Evolutionary conservation across 2,113 vertebrate species (phyloP), one percentile per base, ranked within the genome.

Genomic region (Channa maculata): DNA sequence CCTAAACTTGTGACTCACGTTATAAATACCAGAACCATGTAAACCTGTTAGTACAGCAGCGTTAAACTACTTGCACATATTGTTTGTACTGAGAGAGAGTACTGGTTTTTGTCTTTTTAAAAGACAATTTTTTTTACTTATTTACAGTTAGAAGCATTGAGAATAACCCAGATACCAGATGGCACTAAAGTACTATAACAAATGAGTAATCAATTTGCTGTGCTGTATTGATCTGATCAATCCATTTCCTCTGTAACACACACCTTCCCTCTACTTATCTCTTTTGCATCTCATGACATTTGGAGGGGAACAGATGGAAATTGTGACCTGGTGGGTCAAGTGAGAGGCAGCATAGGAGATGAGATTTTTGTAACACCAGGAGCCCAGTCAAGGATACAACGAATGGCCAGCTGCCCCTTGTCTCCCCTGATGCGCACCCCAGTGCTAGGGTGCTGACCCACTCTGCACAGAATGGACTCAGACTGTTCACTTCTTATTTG

Each of bases 271-370:
- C 65, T 50, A 67, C 71, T 81, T 80, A 72, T 77, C 71, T 79
- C 72, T 69, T 82, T 58, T 84, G 75, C 79, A 69, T 86, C 77
- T 82, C 63, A 75, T 84, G 84, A 87, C 85, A 87, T 88, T 90
- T 84, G 60, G 74, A 87, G 68, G 82, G 79, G 84, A 91, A 90
- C 88, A 91, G 89, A 91, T 92, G 88, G 88, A 80, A 83, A 64
- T 71, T 83, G 81, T 82, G 82, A 80, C 73, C 36, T 24, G 82
- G 86, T 79, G 84, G 73, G 79, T 90, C 83, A 74, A 66, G 81
- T 73, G 86, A 82, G 77, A 86, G 86, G 85, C 90, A 84, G 83
- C 75, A 73, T 71, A 87, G 84, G 77, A 89, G 87, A 90, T 86
- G 80, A 74, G 76, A 88, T 89, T 89, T 89, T 60, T 87, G 45